Percentiles rank a stretch among this genome's conserved stretches.
These are phyloP conservation scores for Suricata suricatta DNA, from an alignment of 2,113 vertebrate genomes.

Conservation along the genomic window DNA sequence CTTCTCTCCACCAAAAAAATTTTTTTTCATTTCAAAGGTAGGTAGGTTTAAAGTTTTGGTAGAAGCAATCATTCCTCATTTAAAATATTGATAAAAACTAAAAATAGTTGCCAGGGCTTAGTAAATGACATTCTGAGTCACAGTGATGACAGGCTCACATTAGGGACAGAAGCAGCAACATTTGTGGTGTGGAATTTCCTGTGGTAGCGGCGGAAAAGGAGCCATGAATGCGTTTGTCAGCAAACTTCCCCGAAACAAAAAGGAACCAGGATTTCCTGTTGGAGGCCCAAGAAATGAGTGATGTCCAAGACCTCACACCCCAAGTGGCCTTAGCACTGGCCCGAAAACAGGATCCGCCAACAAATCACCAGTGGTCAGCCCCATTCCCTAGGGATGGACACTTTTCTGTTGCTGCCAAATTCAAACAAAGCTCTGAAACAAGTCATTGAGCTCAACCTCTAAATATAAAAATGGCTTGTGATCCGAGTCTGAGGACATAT, in stretches of 20 bases:
- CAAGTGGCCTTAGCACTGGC: neutral
- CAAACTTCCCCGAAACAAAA: constrained; percentile 63
- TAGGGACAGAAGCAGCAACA: neutral
- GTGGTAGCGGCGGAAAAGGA: neutral
- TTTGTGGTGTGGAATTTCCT: constrained; percentile 63
- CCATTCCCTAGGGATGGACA: neutral
- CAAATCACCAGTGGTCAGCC: neutral
- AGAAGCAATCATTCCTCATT: constrained; percentile 11
- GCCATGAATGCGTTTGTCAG: constrained; percentile 22
- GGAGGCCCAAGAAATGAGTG: neutral
- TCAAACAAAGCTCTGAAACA: constrained; percentile 24
- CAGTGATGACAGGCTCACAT: neutral
- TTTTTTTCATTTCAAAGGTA: constrained; percentile 31
- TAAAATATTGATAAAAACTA: constrained; percentile 8
- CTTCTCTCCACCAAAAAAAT: neutral
- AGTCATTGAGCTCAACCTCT: neutral
- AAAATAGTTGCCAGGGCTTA: neutral
- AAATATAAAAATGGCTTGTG: constrained; percentile 21
- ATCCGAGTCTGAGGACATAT: neutral
- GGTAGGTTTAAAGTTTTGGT: constrained; percentile 1
- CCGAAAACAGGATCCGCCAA: constrained; percentile 56
- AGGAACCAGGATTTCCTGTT: constrained; percentile 65
- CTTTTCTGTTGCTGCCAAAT: constrained; percentile 38
- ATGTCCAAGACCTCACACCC: neutral
- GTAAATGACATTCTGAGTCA: neutral